phyloP scores from a whole-genome alignment of 2,888 invertebrate species.

The Eulithis testata region DNA sequence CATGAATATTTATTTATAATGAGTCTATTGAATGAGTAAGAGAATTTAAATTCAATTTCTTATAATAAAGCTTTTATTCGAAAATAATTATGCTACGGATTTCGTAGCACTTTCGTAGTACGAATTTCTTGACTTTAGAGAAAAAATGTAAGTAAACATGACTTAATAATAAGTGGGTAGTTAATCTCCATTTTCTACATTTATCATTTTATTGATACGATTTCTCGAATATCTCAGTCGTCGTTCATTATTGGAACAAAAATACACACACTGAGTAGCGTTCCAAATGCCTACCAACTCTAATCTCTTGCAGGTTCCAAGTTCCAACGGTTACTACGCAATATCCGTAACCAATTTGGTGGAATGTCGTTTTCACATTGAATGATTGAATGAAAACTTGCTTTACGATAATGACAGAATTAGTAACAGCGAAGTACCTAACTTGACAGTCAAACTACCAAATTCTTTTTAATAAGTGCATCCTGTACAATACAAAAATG shows the following conservation, averaged over 20 bases:
- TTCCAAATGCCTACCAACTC: background rate
- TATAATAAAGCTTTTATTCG: background rate
- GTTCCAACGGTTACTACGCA: slow-evolving; percentile 1
- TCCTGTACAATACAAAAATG: too few relatives aligned
- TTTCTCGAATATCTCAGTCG: too few relatives aligned
- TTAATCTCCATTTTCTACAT: too few relatives aligned
- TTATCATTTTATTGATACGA: too few relatives aligned
- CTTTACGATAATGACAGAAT: slow-evolving; percentile 13
- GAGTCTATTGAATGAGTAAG: background rate
- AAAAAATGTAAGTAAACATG: too few relatives aligned
- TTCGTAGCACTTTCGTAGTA: background rate
- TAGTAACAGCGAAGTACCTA: background rate
- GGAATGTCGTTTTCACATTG: slow-evolving; percentile 19
- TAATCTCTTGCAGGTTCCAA: background rate
- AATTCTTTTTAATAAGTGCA: too few relatives aligned
- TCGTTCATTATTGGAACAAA: background rate
- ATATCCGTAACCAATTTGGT: slow-evolving; percentile 27
- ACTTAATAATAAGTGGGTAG: too few relatives aligned
- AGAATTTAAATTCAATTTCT: background rate
- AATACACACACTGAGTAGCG: background rate
- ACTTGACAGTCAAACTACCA: background rate
- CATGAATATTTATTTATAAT: too few relatives aligned
- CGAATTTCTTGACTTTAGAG: background rate
- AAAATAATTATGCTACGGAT: background rate
- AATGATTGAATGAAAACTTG: slow-evolving; percentile 16